Evolutionary conservation across 1,140 invertebrate genomes (phyloP).

Genomic region (Drosophila ohnishii): DNA sequence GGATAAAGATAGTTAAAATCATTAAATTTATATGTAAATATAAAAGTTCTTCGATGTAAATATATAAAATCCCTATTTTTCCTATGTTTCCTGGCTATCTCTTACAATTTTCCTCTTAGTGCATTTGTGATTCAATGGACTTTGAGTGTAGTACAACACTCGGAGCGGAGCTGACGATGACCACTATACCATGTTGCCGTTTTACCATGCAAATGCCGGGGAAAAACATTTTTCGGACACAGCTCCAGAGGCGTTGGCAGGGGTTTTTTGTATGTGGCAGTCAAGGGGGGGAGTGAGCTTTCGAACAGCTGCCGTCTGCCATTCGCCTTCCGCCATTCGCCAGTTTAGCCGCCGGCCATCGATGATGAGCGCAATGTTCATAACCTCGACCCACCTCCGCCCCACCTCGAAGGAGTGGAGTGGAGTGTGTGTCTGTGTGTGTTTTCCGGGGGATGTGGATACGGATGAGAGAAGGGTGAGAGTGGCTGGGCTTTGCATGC

Average conservation of each 20-base stretch:
- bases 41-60: neutral
- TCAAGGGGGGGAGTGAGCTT: neutral
- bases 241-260: slow-evolving; percentile 58
- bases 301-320: slow-evolving; percentile 46
- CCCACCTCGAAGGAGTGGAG: neutral
- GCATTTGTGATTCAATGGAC: slow-evolving; percentile 66
- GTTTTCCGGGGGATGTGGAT: slow-evolving; percentile 7
- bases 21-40: no score
- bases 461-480: neutral
- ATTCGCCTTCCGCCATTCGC: slow-evolving; percentile 40
- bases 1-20: accelerated
- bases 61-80: neutral
- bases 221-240: slow-evolving; percentile 75
- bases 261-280: neutral
- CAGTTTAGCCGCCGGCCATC: slow-evolving; percentile 51
- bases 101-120: neutral
- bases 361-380: slow-evolving; percentile 72
- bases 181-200: slow-evolving; percentile 57
- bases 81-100: neutral
- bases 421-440: slow-evolving; percentile 4
- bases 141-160: slow-evolving; percentile 71
- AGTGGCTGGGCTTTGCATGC: slow-evolving; percentile 57
- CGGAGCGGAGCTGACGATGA: slow-evolving; percentile 43
- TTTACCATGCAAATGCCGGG: slow-evolving; percentile 71
- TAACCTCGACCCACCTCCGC: slow-evolving; percentile 52